phyloP scores from a whole-genome alignment of 2,888 invertebrate genomes.

The Zele albiditarsus region DNA sequence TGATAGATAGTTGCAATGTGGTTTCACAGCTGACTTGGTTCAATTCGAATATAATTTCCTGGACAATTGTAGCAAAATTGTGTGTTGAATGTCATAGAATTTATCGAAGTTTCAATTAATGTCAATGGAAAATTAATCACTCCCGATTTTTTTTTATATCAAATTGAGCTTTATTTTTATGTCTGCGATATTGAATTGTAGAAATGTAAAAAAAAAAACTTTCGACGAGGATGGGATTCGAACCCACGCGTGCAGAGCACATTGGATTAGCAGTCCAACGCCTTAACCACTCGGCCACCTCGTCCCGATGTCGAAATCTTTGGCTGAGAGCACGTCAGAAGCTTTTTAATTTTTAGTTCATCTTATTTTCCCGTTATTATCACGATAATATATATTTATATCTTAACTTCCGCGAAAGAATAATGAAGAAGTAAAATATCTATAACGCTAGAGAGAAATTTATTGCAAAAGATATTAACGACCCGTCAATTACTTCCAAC shows the following conservation, averaged over 20 bases:
- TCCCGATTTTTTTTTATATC: too few relatives aligned
- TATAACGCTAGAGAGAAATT: background rate
- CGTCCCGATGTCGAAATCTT: conserved; percentile 29
- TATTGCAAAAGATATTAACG: background rate
- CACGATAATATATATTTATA: background rate
- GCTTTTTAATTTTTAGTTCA: background rate
- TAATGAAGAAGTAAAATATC: background rate
- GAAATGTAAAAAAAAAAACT: conserved; percentile 47
- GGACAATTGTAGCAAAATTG: too few relatives aligned
- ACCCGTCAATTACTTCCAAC: background rate
- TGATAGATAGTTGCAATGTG: too few relatives aligned
- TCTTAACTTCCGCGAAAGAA: background rate
- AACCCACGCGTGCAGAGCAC: conserved; percentile 74
- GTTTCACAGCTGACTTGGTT: too few relatives aligned
- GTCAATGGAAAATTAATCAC: too few relatives aligned
- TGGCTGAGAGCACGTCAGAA: background rate
- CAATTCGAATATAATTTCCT: too few relatives aligned
- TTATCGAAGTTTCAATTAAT: too few relatives aligned
- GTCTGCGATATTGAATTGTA: too few relatives aligned
- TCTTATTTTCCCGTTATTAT: background rate
- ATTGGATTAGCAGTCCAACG: conserved; percentile 74
- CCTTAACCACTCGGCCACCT: conserved; percentile 74
- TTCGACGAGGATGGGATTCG: conserved; percentile 73
- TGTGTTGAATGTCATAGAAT: too few relatives aligned
- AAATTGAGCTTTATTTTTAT: too few relatives aligned